Percentiles rank a stretch among this genome's conserved stretches.
Conservation (phyloP, 2,888 invertebrate species). For the Harpagoxenus sublaevis region DNA sequence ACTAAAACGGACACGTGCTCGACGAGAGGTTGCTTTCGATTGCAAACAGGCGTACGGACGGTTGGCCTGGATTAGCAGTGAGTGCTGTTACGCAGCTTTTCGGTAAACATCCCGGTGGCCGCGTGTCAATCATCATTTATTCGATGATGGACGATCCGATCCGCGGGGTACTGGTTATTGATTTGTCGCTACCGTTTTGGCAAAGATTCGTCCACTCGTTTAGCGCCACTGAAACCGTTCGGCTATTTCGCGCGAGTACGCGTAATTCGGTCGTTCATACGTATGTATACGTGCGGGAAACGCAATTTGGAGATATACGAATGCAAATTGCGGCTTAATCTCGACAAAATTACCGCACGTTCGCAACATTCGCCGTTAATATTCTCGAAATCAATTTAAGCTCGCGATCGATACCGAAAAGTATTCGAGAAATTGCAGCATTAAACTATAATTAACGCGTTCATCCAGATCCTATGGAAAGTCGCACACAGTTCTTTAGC, state of each 20-base stretch:
- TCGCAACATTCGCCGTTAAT: constrained; percentile 12
- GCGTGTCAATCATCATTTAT: constrained; percentile 53
- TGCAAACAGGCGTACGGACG: constrained; percentile 17
- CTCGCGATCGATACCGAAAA: constrained; percentile 1
- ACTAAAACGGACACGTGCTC: constrained; percentile 28
- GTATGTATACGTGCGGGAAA: not conserved
- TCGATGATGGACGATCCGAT: constrained; percentile 39
- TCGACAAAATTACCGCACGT: constrained; percentile 24
- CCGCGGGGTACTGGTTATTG: constrained; percentile 26
- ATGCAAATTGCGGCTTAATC: constrained; percentile 34
- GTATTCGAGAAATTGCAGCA: not conserved
- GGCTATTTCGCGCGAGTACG: not conserved
- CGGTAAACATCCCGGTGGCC: constrained; percentile 33
- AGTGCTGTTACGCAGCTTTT: constrained; percentile 43
- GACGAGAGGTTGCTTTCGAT: constrained; percentile 23
- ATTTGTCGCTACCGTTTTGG: constrained; percentile 22
- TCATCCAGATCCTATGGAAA: not conserved
- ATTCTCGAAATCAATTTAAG: not conserved
- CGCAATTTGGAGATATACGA: constrained; percentile 2
- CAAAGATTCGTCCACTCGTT: constrained; percentile 30
- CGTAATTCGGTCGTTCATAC: not conserved
- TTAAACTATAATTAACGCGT: constrained; percentile 10
- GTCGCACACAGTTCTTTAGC: not conserved
- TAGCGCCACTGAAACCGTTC: not conserved
- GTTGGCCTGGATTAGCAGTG: constrained; percentile 18